Conservation (phyloP, 2,797 vertebrate genomes). For the Chiroxiphia lanceolata region DNA sequence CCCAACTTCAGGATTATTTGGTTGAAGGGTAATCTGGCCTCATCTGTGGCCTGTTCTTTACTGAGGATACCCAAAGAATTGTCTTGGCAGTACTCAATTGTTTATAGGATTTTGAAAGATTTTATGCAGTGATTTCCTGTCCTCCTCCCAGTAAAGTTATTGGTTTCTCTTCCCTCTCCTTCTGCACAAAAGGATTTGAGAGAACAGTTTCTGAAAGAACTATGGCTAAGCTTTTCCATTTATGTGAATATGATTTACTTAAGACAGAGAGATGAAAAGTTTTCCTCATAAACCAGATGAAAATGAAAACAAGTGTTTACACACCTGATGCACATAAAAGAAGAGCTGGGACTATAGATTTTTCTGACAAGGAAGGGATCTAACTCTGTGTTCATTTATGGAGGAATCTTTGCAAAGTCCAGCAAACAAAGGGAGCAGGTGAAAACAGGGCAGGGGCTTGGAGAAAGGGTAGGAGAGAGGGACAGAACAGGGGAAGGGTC, state of each 20-base stretch:
- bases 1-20: not conserved
- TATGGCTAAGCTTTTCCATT: not conserved
- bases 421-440: not conserved
- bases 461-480: not conserved
- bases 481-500: not conserved
- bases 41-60: slow-evolving; percentile 14
- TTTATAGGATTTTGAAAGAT: slow-evolving; percentile 45
- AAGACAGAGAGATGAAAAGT: not conserved
- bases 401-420: not conserved
- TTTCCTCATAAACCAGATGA: not conserved
- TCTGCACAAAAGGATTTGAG: not conserved
- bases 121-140: slow-evolving; percentile 34
- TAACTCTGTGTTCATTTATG: not conserved
- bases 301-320: not conserved
- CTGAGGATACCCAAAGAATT: slow-evolving; percentile 9
- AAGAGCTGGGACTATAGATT: not conserved
- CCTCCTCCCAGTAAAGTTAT: not conserved
- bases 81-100: not conserved
- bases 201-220: not conserved
- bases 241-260: not conserved
- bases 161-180: not conserved
- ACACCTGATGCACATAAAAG: not conserved
- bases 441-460: not conserved
- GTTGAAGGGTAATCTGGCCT: slow-evolving; percentile 38
- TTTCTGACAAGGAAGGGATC: not conserved